Percentiles rank a stretch among this genome's conserved stretches.
These are phyloP conservation scores for Toxotes lorentzi DNA, from an alignment of 2,797 vertebrate species.

Conservation along the genomic window DNA sequence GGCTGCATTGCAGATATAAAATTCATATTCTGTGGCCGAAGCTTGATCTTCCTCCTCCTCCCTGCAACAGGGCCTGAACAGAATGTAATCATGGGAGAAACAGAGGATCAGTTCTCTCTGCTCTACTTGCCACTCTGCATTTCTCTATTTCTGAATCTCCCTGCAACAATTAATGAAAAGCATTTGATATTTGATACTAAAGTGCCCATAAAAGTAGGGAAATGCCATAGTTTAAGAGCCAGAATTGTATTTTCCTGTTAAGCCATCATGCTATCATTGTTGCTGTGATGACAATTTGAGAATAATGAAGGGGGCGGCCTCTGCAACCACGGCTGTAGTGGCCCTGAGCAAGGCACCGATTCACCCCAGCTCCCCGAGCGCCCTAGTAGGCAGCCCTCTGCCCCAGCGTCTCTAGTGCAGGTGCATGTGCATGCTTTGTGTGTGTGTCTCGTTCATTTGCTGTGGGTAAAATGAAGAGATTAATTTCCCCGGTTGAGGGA, in stretches of 20 bases:
- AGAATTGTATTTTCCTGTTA: constrained; percentile 3
- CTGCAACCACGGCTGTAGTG: too few relatives aligned
- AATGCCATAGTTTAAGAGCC: neutral
- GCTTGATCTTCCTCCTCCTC: constrained; percentile 74
- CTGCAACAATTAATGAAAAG: constrained; percentile 29
- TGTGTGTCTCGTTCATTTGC: too few relatives aligned
- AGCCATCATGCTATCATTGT: neutral
- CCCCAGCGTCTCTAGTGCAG: too few relatives aligned
- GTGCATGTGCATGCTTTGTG: too few relatives aligned
- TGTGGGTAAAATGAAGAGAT: too few relatives aligned
- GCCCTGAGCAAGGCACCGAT: too few relatives aligned
- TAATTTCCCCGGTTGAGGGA: too few relatives aligned
- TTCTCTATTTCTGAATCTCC: constrained; percentile 17
- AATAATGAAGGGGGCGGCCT: neutral
- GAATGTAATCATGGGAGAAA: constrained; percentile 76
- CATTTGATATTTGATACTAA: constrained; percentile 18
- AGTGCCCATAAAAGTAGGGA: too few relatives aligned
- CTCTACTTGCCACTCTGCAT: constrained; percentile 39
- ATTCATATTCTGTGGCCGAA: constrained; percentile 83
- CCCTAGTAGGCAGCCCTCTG: too few relatives aligned
- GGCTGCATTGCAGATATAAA: constrained; percentile 85
- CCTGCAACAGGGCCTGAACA: constrained; percentile 78
- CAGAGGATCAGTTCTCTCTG: constrained; percentile 50
- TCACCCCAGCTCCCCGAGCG: too few relatives aligned
- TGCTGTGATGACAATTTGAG: constrained; percentile 29